These are phyloP conservation scores for Limenitis camilla DNA, from an alignment of 2,888 invertebrate species.

Conservation along the genomic window DNA sequence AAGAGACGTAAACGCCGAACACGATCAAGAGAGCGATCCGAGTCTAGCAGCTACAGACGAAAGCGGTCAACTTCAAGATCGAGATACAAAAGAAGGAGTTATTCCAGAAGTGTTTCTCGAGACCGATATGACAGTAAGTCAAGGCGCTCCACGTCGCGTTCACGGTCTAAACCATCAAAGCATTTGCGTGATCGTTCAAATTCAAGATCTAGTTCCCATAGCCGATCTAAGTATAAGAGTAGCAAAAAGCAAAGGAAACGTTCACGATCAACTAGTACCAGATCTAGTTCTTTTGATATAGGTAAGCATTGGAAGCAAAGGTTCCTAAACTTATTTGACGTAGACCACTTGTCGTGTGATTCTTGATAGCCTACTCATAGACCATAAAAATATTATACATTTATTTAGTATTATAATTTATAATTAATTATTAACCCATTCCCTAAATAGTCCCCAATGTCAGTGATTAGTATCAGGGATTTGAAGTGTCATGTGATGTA, in stretches of 20 bases:
- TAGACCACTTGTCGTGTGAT: no score
- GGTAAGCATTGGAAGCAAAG: constrained; percentile 32
- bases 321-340: no score
- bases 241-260: constrained; percentile 46
- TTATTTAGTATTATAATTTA: neutral
- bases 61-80: constrained; percentile 53
- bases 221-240: constrained; percentile 45
- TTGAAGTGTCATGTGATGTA: no score
- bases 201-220: constrained; percentile 52
- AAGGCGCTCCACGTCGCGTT: constrained; percentile 48
- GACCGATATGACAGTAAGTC: constrained; percentile 59
- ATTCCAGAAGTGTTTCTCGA: constrained; percentile 59
- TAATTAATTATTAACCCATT: no score
- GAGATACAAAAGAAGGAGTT: constrained; percentile 49
- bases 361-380: no score
- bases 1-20: constrained; percentile 58
- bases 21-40: constrained; percentile 56
- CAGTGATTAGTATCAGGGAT: no score
- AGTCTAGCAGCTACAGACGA: constrained; percentile 47
- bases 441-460: no score
- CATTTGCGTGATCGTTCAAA: constrained; percentile 42
- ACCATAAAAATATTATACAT: no score
- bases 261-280: constrained; percentile 51
- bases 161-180: constrained; percentile 42
- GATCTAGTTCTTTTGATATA: constrained; percentile 58